Evolutionary conservation across 1,140 invertebrate genomes (phyloP).

Genomic region (Papilio machaon): DNA sequence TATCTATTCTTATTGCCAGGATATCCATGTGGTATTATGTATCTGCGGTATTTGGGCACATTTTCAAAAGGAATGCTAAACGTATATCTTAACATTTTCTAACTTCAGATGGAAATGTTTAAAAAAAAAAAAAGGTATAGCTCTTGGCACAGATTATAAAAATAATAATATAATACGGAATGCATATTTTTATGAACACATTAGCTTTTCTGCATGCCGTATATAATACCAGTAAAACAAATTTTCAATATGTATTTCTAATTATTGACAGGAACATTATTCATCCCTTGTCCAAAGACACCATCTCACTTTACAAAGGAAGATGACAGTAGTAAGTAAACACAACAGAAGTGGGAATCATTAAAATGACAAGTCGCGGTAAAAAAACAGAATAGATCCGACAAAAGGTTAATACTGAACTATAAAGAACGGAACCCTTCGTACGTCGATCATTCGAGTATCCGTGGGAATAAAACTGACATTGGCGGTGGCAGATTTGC

Average conservation of each 20-base stretch:
- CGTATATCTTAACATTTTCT: no score
- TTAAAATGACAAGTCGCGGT: conserved; percentile 61
- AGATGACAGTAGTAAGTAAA: conserved; percentile 67
- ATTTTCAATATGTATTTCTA: conserved; percentile 59
- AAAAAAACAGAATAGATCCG: conserved; percentile 54
- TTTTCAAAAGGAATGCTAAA: no score
- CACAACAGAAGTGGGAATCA: conserved; percentile 57
- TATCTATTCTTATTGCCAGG: no score
- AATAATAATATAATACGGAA: no score
- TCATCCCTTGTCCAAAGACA: conserved; percentile 67
- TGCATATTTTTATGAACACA: no score
- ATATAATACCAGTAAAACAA: conserved; percentile 10
- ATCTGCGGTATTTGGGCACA: no score
- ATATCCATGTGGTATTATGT: no score
- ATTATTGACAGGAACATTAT: conserved; percentile 61
- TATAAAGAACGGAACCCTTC: conserved; percentile 27
- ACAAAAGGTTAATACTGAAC: conserved; percentile 27
- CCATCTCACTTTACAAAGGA: conserved; percentile 59
- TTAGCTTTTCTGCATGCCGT: neutral
- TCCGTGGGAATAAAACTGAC: conserved; percentile 52
- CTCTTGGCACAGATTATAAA: no score
- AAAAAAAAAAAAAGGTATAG: no score
- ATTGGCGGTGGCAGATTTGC: conserved; percentile 48
- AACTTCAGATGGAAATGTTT: no score
- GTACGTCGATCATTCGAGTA: conserved; percentile 40